These are phyloP conservation scores for Streptopelia turtur DNA, from an alignment of 2,797 vertebrate species.

Conservation along the genomic window DNA sequence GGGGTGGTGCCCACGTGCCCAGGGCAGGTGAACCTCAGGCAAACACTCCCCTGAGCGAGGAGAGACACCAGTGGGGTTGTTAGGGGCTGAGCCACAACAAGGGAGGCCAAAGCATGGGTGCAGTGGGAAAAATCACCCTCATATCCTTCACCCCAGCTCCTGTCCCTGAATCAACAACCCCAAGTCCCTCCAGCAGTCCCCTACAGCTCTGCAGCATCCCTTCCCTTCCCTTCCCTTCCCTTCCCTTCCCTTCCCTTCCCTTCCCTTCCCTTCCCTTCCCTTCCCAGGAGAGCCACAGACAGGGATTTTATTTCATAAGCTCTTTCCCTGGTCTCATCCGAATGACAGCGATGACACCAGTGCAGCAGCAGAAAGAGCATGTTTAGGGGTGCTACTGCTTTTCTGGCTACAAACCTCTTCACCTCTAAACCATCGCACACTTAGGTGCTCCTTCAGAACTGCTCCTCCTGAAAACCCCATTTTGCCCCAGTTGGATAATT, in stretches of 20 bases:
- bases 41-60: background rate
- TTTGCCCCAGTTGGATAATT: background rate
- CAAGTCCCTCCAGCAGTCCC: background rate
- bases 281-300: too few relatives aligned
- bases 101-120: background rate
- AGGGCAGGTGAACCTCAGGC: background rate
- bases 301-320: background rate
- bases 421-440: background rate
- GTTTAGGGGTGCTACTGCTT: background rate
- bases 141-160: background rate
- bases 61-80: background rate
- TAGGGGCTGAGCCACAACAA: background rate
- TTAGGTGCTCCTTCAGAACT: background rate
- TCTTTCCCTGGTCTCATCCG: background rate
- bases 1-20: rapidly evolving
- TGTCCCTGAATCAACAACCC: background rate
- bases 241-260: too few relatives aligned
- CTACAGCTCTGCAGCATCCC: background rate
- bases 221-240: too few relatives aligned
- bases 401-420: background rate
- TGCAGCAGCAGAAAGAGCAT: background rate
- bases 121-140: background rate
- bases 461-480: background rate
- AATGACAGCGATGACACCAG: background rate
- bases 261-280: too few relatives aligned